These are phyloP conservation scores for Erannis defoliaria DNA, from an alignment of 2,888 invertebrate species.

Conservation along the genomic window DNA sequence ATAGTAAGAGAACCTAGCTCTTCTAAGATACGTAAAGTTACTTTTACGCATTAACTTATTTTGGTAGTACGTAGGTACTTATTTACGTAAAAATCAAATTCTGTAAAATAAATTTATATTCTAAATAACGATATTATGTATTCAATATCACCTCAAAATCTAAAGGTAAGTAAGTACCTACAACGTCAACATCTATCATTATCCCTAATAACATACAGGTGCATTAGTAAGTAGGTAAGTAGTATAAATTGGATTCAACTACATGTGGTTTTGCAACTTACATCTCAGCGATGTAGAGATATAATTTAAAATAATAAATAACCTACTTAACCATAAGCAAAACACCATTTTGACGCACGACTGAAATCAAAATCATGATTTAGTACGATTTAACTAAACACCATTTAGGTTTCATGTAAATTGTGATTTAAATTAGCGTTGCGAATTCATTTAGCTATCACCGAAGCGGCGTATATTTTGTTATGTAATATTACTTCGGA, in stretches of 20 bases:
- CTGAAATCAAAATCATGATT: slow-evolving; percentile 13
- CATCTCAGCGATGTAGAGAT: not conserved
- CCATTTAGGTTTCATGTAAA: slow-evolving; percentile 33
- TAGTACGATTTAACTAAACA: slow-evolving; percentile 26
- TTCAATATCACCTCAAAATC: too few relatives aligned
- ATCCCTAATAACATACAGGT: too few relatives aligned
- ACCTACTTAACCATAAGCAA: slow-evolving; percentile 5
- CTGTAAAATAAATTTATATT: too few relatives aligned
- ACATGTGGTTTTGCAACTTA: not conserved
- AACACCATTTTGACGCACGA: slow-evolving; percentile 10
- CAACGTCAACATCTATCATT: not conserved
- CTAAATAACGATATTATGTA: too few relatives aligned
- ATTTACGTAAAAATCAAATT: too few relatives aligned
- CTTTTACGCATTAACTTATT: too few relatives aligned
- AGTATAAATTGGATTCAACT: not conserved
- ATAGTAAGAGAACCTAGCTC: too few relatives aligned
- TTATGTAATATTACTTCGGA: slow-evolving; percentile 21
- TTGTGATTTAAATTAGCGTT: slow-evolving; percentile 38
- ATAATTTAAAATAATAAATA: not conserved
- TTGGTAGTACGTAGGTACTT: too few relatives aligned
- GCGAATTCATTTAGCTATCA: slow-evolving; percentile 37
- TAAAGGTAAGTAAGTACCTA: not conserved
- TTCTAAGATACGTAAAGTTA: too few relatives aligned
- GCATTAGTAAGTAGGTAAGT: too few relatives aligned
- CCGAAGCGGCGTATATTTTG: slow-evolving; percentile 17